Base-by-base conservation (phyloP, 2,113 vertebrate species). In the Megaleporinus macrocephalus region DNA sequence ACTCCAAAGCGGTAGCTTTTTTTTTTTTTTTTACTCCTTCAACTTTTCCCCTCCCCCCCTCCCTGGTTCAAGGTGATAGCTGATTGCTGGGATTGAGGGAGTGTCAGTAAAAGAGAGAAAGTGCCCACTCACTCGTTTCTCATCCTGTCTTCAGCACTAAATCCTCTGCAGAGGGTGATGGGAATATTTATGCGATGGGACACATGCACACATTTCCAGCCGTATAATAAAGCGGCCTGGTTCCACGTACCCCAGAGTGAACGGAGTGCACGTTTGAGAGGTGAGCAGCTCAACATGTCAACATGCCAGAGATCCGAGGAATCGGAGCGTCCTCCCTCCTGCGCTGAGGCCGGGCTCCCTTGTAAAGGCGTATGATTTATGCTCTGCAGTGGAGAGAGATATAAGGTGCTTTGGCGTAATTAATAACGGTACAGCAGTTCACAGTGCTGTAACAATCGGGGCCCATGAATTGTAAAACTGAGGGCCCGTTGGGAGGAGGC, bases 121-220 rank as follows among this genome's bases (percentile, higher is more conserved):
- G 63, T 66, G 80, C 77, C 66, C 77, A 27, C 26, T 77, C 26
- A 24, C 81, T 78, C 44, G 6, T 78, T 83, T 86, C 53, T 84
- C 84, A 80, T 66, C 69, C 76, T 81, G 84, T 87, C 78, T 81
- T 79, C 76, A 74, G 79, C 76, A 80, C 36, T 73, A 84, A 86
- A 84, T 84, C 62, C 65, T 72, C 63, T 36, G 27, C 74, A 80
- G 81, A 49, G 36, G 76, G 13, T 27, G 62, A 63, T 76, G 82
- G 76, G 81, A 76, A 84, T 86, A 87, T 82, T 80, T 82, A 83
- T 87, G 78, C 33, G 20, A 77, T 65, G 79, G 41, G 27, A 78
- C 75, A 73, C 75, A 29, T 36, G 33, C 72, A 36, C 41, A 76
- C 26, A 73, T 18, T 59, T 49, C 29, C 29, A 62, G 29, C 30